These are phyloP conservation scores for Conus betulinus DNA, from an alignment of 1,140 invertebrate species.

Conservation along the genomic window DNA sequence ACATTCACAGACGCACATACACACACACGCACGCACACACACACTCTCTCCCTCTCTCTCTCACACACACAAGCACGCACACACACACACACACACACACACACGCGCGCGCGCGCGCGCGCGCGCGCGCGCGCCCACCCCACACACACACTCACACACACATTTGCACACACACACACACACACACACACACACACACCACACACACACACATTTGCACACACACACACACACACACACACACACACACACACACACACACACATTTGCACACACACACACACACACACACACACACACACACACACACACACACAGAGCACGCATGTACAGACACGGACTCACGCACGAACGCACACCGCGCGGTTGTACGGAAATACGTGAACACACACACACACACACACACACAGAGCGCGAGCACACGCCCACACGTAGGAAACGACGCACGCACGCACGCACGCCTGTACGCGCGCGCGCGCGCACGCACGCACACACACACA, in stretches of 20 bases:
- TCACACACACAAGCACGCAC: too few species aligned
- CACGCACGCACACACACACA: not conserved
- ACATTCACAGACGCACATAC: too few species aligned
- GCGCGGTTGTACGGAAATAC: not conserved
- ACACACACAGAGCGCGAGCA: not conserved
- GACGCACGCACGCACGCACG: too few species aligned
- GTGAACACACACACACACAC: not conserved
- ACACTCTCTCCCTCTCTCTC: too few species aligned
- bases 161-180: too few species aligned
- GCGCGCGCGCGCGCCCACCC: too few species aligned
- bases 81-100: too few species aligned
- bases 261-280: not conserved
- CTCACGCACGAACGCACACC: not conserved
- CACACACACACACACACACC: not conserved
- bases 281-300: not conserved
- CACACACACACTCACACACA: too few species aligned
- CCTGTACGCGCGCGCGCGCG: too few species aligned
- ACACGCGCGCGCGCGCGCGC: too few species aligned
- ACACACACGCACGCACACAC: too few species aligned
- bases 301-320: not conserved
- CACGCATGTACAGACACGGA: not conserved
- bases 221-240: constrained; percentile 15
- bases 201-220: not conserved
- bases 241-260: constrained; percentile 15
- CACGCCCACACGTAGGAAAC: too few species aligned